phyloP scores from a whole-genome alignment of 2,888 invertebrate genomes.

The Calameuta pallipes region DNA sequence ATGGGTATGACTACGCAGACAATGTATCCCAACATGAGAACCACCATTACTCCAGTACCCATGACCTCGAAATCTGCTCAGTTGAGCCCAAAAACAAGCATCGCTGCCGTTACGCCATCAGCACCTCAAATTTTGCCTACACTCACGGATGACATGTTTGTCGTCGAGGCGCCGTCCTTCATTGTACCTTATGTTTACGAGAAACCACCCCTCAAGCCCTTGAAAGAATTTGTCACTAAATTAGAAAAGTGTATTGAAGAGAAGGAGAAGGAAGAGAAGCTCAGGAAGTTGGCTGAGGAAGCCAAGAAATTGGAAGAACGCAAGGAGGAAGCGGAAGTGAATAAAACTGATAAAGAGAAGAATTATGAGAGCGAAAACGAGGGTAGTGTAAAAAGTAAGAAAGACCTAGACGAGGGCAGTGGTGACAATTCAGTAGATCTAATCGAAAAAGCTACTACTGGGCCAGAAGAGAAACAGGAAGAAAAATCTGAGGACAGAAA shows the following conservation, averaged over 20 bases:
- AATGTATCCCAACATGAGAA: constrained; percentile 74
- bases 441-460: constrained; percentile 31
- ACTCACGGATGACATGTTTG: constrained; percentile 91
- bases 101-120: constrained; percentile 48
- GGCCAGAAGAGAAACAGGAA: constrained; percentile 35
- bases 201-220: constrained; percentile 84
- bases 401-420: constrained; percentile 48
- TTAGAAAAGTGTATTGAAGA: constrained; percentile 75
- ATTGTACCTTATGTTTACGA: constrained; percentile 95
- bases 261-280: constrained; percentile 70
- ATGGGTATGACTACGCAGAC: constrained; percentile 71
- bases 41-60: constrained; percentile 71
- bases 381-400: constrained; percentile 46
- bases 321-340: constrained; percentile 56
- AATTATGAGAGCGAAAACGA: constrained; percentile 61
- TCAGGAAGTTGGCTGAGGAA: constrained; percentile 52
- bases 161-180: constrained; percentile 92
- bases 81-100: constrained; percentile 44
- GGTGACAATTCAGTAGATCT: constrained; percentile 43
- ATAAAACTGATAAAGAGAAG: constrained; percentile 66
- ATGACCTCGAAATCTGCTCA: constrained; percentile 57
- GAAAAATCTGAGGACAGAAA: constrained; percentile 54
- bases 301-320: constrained; percentile 59
- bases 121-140: constrained; percentile 77
- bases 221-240: constrained; percentile 78